Conservation (phyloP, 2,113 vertebrate genomes). For the Trematomus loennbergii region DNA sequence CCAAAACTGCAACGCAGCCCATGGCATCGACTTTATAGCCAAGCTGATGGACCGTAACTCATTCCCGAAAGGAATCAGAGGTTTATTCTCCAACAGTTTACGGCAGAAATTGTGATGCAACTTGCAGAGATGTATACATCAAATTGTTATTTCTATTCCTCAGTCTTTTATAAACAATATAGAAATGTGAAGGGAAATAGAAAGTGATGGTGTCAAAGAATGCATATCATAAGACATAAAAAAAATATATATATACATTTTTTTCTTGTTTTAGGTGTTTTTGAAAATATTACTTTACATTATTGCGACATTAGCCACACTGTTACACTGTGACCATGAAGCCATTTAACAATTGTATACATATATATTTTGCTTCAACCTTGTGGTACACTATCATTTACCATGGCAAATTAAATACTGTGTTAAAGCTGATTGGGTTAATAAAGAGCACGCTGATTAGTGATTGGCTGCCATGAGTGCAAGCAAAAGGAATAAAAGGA, state of each 20-base stretch:
- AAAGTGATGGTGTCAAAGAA: no score
- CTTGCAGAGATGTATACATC: constrained; percentile 15
- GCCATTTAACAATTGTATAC: neutral
- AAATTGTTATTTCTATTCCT: neutral
- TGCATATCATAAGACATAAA: no score
- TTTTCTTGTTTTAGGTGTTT: neutral
- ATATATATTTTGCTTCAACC: neutral
- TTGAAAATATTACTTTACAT: neutral
- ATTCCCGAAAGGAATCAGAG: constrained; percentile 20
- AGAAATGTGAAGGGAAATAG: no score
- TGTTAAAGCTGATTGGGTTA: constrained; percentile 8
- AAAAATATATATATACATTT: no score
- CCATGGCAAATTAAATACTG: neutral
- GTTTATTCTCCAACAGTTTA: constrained; percentile 15
- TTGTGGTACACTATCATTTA: neutral
- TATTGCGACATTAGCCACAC: no score
- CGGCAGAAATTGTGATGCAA: constrained; percentile 6
- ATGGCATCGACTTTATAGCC: constrained; percentile 24
- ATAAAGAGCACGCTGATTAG: constrained; percentile 19
- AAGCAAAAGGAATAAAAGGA: no score
- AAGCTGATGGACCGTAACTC: constrained; percentile 33
- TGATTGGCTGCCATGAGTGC: neutral
- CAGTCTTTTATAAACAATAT: no score
- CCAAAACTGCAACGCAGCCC: neutral
- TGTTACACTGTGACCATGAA: neutral